Conservation (phyloP, 2,888 invertebrate species). For the Gnatocerus cornutus region DNA sequence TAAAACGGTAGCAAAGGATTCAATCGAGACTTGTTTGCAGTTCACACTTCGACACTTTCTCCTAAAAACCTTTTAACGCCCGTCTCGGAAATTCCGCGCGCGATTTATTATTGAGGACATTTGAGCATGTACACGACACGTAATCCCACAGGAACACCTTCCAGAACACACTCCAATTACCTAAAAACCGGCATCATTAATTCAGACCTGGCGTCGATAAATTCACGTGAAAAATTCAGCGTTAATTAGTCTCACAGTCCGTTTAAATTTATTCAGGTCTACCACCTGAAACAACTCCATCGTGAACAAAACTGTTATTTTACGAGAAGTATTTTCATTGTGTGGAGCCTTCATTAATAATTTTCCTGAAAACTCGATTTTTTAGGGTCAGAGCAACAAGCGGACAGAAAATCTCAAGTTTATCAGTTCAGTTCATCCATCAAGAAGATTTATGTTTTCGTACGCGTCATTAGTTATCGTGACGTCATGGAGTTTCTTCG, state of each 20-base stretch:
- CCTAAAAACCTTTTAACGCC: constrained; percentile 4
- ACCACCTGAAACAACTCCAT: constrained; percentile 1
- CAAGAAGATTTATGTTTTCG: constrained; percentile 18
- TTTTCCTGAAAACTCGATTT: constrained; percentile 2
- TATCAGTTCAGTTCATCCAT: constrained; percentile 9
- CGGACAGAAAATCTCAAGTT: constrained; percentile 7
- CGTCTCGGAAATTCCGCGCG: constrained; percentile 2
- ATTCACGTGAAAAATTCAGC: no score
- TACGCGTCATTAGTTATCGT: not conserved
- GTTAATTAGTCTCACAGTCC: not conserved
- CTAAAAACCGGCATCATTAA: not conserved
- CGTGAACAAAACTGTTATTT: not conserved
- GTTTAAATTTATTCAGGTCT: not conserved
- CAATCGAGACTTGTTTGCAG: constrained; percentile 14
- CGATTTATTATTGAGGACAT: constrained; percentile 9
- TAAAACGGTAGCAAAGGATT: constrained; percentile 7
- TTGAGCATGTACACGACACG: not conserved
- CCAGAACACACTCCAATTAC: no score
- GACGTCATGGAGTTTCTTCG: constrained; percentile 1
- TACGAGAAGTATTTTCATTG: not conserved
- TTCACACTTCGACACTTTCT: constrained; percentile 7
- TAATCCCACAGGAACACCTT: no score
- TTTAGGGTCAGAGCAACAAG: not conserved
- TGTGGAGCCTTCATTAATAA: not conserved
- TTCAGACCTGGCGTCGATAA: not conserved